phyloP scores from a whole-genome alignment of 2,888 invertebrate genomes.

The Rhyacophila evoluta region DNA sequence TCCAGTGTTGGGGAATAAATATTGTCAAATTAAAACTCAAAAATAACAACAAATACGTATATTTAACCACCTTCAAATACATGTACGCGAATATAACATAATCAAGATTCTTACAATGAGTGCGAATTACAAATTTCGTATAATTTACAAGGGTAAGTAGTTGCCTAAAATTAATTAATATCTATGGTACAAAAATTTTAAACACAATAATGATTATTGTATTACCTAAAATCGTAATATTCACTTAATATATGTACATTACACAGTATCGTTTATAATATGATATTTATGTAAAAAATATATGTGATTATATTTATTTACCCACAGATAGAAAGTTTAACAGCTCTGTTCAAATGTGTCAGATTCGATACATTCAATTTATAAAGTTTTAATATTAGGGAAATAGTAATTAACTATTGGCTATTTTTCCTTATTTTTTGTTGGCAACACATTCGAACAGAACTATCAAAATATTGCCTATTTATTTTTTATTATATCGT shows the following conservation, averaged over 20 bases:
- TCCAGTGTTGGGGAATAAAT: too few relatives aligned
- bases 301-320: background rate
- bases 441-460: background rate
- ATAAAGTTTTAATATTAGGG: too few relatives aligned
- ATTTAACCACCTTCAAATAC: conserved; percentile 13
- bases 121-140: background rate
- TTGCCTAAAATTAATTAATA: background rate
- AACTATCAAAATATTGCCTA: background rate
- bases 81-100: background rate
- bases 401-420: too few relatives aligned
- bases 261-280: background rate
- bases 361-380: too few relatives aligned
- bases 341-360: too few relatives aligned
- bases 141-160: background rate
- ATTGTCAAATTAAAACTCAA: too few relatives aligned
- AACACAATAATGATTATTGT: background rate
- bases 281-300: background rate
- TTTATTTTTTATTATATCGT: background rate
- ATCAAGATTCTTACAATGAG: background rate
- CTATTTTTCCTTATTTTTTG: too few relatives aligned
- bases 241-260: background rate
- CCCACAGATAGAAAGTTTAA: background rate
- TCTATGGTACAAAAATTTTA: conserved; percentile 1
- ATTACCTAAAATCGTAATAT: background rate
- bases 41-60: conserved; percentile 24